Evolutionary conservation across 1,140 invertebrate species (phyloP).

Genomic region (Microvelia longipes): DNA sequence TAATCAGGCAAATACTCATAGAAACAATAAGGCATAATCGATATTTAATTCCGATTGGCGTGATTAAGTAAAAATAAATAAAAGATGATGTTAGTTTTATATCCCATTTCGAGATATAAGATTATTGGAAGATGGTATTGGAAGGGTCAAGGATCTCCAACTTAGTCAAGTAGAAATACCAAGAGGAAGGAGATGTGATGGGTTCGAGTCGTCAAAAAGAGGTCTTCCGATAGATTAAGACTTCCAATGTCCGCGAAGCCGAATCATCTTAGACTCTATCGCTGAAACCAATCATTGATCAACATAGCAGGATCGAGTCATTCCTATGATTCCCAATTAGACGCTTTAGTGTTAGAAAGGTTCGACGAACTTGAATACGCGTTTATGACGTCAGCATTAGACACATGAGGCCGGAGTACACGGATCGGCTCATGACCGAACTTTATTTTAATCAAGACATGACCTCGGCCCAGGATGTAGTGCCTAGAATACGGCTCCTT

Average conservation of each 20-base stretch:
- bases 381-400: background rate
- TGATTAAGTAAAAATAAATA: too few relatives aligned
- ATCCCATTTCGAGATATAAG: background rate
- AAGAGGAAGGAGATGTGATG: background rate
- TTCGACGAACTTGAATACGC: background rate
- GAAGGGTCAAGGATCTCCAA: background rate
- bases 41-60: background rate
- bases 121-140: background rate
- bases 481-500: background rate
- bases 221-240: background rate
- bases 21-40: background rate
- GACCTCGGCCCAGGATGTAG: background rate
- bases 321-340: background rate
- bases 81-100: background rate
- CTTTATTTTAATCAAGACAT: background rate
- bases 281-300: background rate
- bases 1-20: too few relatives aligned
- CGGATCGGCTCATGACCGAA: background rate
- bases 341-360: background rate
- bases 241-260: background rate
- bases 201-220: background rate
- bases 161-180: background rate
- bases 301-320: background rate
- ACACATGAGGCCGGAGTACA: background rate
- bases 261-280: background rate